These are phyloP conservation scores for Rhynchonycteris naso DNA, from an alignment of 2,797 vertebrate genomes.

Conservation along the genomic window DNA sequence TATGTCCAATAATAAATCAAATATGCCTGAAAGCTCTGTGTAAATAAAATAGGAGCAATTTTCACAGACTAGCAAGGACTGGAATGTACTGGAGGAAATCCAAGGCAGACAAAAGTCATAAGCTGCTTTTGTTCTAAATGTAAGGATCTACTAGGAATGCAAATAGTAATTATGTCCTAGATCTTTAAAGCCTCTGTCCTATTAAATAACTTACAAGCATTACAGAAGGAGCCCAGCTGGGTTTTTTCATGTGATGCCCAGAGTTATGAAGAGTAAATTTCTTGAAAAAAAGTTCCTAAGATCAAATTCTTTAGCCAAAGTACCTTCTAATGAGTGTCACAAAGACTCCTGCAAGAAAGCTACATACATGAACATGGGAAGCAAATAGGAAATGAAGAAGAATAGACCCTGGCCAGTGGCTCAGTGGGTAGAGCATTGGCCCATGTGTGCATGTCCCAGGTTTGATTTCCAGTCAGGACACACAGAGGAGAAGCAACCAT, in stretches of 20 bases:
- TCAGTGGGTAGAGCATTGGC: too few relatives aligned
- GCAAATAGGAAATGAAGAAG: neutral
- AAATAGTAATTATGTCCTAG: conserved; percentile 6
- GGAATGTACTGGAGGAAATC: conserved; percentile 13
- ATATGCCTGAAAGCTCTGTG: conserved; percentile 63
- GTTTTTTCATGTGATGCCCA: neutral
- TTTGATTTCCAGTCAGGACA: too few relatives aligned
- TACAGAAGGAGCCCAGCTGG: conserved; percentile 1
- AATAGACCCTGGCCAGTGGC: too few relatives aligned
- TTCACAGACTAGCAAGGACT: conserved; percentile 51
- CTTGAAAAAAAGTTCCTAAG: neutral
- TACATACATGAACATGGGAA: neutral
- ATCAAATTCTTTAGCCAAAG: neutral
- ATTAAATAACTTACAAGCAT: conserved; percentile 58
- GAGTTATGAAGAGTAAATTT: neutral
- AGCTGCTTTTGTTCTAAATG: conserved; percentile 48
- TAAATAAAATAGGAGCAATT: conserved; percentile 65
- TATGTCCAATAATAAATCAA: conserved; percentile 67
- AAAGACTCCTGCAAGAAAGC: neutral
- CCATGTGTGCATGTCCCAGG: too few relatives aligned
- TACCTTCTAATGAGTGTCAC: neutral
- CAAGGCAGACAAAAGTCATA: conserved; percentile 53
- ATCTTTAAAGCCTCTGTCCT: conserved; percentile 66
- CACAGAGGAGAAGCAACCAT: too few relatives aligned
- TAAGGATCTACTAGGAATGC: conserved; percentile 32